phyloP scores from a whole-genome alignment of 2,113 vertebrate genomes.

The Lathamus discolor region DNA sequence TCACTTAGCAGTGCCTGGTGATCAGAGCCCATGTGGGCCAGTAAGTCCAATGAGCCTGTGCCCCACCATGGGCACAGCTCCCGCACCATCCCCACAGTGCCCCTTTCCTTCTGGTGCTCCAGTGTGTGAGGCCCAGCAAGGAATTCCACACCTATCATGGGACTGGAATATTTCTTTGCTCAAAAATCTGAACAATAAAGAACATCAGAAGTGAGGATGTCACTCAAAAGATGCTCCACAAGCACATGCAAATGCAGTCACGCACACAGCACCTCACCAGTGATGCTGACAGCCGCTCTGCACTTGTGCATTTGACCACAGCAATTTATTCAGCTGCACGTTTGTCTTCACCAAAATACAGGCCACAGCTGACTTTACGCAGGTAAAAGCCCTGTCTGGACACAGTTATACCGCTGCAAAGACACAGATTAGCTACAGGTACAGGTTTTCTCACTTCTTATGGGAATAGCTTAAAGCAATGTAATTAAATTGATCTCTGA shows the following conservation, averaged over 20 bases:
- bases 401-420: neutral
- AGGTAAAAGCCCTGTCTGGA: neutral
- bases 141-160: fast-evolving
- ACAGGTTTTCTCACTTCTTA: neutral
- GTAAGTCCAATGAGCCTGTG: neutral
- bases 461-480: neutral
- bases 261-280: fast-evolving
- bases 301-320: fast-evolving
- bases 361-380: neutral
- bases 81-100: neutral
- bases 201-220: neutral
- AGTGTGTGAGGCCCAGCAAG: neutral
- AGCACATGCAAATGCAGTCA: neutral
- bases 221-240: neutral
- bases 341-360: neutral
- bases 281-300: neutral
- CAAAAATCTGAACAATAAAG: neutral
- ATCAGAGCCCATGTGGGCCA: fast-evolving
- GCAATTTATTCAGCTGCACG: neutral
- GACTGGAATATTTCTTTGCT: neutral
- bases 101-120: neutral
- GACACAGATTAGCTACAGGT: neutral
- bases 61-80: neutral
- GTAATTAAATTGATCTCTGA: neutral
- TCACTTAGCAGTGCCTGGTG: neutral